These are phyloP conservation scores for Hydropotes inermis DNA, from an alignment of 2,113 vertebrate species.

Conservation along the genomic window DNA sequence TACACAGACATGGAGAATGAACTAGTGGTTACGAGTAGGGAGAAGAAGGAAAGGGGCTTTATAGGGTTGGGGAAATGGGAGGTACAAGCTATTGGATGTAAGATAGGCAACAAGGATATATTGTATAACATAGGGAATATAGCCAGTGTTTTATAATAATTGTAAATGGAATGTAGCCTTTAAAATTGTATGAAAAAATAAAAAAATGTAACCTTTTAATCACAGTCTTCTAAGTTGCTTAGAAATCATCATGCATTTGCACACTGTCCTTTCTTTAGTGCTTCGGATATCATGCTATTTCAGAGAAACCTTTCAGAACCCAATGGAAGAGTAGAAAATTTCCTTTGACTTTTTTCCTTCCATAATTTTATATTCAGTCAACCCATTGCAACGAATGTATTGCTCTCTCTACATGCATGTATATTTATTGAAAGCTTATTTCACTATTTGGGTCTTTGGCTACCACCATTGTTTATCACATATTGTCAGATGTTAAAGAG, in stretches of 20 bases:
- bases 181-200: neutral
- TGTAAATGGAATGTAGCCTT: neutral
- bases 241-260: neutral
- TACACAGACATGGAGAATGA: neutral
- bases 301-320: neutral
- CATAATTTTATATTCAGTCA: neutral
- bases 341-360: neutral
- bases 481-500: slow-evolving; percentile 34
- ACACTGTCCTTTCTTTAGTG: neutral
- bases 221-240: neutral
- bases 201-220: neutral
- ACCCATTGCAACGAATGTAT: neutral
- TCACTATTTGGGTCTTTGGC: neutral
- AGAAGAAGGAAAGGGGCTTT: neutral
- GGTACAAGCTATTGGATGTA: neutral
- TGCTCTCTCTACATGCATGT: neutral
- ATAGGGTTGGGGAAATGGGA: neutral
- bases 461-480: neutral
- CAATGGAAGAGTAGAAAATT: neutral
- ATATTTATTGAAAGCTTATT: slow-evolving; percentile 11
- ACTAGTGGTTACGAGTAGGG: neutral
- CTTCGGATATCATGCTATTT: neutral
- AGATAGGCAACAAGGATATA: neutral
- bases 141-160: neutral
- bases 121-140: neutral